Conservation (phyloP, 2,113 vertebrate species). For the Euleptes europaea region DNA sequence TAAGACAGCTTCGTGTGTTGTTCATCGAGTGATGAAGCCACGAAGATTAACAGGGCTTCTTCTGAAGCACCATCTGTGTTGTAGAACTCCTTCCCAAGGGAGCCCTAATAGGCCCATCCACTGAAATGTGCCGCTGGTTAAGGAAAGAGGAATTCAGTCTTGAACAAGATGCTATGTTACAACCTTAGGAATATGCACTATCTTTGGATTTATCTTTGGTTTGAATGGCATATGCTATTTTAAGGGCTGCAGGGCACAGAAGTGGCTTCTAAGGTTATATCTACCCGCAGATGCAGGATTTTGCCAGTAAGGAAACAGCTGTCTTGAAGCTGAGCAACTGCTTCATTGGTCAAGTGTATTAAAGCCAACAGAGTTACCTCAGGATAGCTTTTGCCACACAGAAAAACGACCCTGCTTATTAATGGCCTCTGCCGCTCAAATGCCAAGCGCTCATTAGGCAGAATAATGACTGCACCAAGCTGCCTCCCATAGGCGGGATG, state of each 20-base stretch:
- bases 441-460: not conserved
- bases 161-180: not conserved
- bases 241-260: no score
- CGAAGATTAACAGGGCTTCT: no score
- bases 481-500: not conserved
- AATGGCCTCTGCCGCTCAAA: not conserved
- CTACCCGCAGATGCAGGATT: no score
- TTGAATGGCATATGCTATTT: no score
- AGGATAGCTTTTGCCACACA: not conserved
- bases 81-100: no score
- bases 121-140: no score
- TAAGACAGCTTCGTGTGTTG: no score
- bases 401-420: not conserved
- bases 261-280: no score
- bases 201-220: not conserved
- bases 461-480: not conserved
- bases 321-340: not conserved
- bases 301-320: not conserved
- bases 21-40: no score
- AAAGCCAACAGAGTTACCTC: accelerated
- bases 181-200: not conserved
- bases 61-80: no score
- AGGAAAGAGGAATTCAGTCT: not conserved
- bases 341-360: not conserved
- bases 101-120: no score